Conservation (phyloP, 1,140 invertebrate genomes). For the Zelostemma sp. region DNA sequence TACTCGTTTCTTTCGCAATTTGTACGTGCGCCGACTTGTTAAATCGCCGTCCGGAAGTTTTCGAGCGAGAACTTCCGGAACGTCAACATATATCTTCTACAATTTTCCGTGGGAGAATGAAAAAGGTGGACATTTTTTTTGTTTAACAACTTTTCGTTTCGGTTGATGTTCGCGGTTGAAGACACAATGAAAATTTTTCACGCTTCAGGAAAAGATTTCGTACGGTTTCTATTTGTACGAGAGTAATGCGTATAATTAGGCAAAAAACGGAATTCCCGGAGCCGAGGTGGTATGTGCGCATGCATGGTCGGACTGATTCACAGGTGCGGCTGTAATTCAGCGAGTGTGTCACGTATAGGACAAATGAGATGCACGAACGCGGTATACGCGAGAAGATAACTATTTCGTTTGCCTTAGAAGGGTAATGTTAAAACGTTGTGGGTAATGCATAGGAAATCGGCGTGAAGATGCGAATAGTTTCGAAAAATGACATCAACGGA, state of each 20-base stretch:
- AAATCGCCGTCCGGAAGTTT: no score
- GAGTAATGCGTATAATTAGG: background rate
- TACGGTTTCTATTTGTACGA: background rate
- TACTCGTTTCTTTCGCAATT: background rate
- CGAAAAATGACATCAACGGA: no score
- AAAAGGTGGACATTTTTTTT: no score
- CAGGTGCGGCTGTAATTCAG: conserved; percentile 3
- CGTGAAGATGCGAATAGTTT: background rate
- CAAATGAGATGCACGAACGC: conserved; percentile 1
- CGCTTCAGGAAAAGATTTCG: conserved; percentile 24
- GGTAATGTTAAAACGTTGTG: background rate
- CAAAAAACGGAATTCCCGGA: background rate
- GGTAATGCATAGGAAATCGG: background rate
- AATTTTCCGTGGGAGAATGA: no score
- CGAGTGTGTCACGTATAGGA: background rate
- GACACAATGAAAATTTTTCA: no score
- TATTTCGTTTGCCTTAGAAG: conserved; percentile 4
- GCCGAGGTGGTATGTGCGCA: background rate
- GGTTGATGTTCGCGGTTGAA: no score
- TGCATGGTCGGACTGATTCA: background rate
- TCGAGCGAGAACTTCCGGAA: no score
- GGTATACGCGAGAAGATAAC: background rate
- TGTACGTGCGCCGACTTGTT: no score
- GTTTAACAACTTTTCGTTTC: no score
- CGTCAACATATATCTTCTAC: no score